Evolutionary conservation across 2,888 invertebrate genomes (phyloP).

Genomic region (Ellobium chinense): DNA sequence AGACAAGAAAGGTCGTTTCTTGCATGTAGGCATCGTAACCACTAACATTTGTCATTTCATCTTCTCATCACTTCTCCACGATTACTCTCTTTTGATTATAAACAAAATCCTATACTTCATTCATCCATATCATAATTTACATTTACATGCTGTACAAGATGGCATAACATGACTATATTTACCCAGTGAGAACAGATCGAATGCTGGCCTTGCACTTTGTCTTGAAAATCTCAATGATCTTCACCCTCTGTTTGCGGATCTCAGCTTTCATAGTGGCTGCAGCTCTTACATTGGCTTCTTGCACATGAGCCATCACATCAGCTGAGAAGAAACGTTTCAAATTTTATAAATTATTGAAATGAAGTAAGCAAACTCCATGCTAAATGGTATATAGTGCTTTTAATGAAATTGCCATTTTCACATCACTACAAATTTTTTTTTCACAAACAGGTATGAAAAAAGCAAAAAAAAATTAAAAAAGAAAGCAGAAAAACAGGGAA

Average conservation of each 20-base stretch:
- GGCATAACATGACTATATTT: background rate
- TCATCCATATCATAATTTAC: background rate
- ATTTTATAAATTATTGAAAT: too few species aligned
- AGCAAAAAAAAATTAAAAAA: too few species aligned
- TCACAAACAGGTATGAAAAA: too few species aligned
- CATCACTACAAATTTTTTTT: too few species aligned
- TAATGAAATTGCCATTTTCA: background rate
- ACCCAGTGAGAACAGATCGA: constrained; percentile 62
- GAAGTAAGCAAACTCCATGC: too few species aligned
- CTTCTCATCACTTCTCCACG: too few species aligned
- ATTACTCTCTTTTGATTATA: too few species aligned
- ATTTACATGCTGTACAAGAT: background rate
- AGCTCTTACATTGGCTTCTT: constrained; percentile 68
- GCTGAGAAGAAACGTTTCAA: constrained; percentile 53
- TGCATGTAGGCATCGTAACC: too few species aligned
- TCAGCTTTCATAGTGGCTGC: constrained; percentile 66
- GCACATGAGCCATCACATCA: constrained; percentile 70
- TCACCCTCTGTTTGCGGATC: constrained; percentile 63
- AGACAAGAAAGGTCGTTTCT: too few species aligned
- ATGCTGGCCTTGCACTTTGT: constrained; percentile 67
- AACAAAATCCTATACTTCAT: too few species aligned
- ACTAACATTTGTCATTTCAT: too few species aligned
- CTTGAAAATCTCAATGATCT: constrained; percentile 65
- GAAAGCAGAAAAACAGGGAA: too few species aligned
- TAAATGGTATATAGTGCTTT: background rate